Conservation (phyloP, 2,797 vertebrate genomes). For the Coranthus polyacanthus region DNA sequence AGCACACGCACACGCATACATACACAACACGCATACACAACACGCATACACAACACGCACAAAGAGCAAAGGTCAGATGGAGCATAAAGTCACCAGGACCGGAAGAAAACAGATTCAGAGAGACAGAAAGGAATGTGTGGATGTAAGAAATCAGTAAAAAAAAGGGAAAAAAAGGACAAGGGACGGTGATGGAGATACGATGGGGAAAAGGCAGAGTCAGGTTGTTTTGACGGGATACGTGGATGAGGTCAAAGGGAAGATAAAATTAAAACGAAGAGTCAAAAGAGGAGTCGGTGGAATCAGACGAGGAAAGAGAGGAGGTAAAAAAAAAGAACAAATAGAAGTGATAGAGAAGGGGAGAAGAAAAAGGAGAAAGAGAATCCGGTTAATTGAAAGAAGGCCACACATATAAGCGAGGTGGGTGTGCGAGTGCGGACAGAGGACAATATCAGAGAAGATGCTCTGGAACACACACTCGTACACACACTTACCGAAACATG, state of each 20-base stretch:
- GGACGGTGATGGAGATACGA: no score
- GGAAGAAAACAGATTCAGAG: no score
- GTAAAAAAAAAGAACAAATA: slow-evolving; percentile 1
- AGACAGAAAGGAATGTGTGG: slow-evolving; percentile 14
- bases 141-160: slow-evolving; percentile 25
- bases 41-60: slow-evolving; percentile 32
- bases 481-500: slow-evolving; percentile 83
- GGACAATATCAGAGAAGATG: slow-evolving; percentile 52
- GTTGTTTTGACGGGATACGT: no score
- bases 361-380: slow-evolving; percentile 38
- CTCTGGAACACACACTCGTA: slow-evolving; percentile 14
- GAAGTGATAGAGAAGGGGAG: neutral
- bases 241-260: no score
- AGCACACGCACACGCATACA: slow-evolving; percentile 37
- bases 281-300: no score
- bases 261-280: no score
- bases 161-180: slow-evolving; percentile 18
- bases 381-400: slow-evolving; percentile 56
- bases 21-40: slow-evolving; percentile 35
- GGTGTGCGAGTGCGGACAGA: slow-evolving; percentile 55
- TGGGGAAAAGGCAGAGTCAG: no score
- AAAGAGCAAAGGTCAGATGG: slow-evolving; percentile 15
- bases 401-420: slow-evolving; percentile 38
- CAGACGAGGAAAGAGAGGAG: no score
- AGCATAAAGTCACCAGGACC: no score